These are phyloP conservation scores for Neodiprion lecontei DNA, from an alignment of 1,140 invertebrate species.

Conservation along the genomic window DNA sequence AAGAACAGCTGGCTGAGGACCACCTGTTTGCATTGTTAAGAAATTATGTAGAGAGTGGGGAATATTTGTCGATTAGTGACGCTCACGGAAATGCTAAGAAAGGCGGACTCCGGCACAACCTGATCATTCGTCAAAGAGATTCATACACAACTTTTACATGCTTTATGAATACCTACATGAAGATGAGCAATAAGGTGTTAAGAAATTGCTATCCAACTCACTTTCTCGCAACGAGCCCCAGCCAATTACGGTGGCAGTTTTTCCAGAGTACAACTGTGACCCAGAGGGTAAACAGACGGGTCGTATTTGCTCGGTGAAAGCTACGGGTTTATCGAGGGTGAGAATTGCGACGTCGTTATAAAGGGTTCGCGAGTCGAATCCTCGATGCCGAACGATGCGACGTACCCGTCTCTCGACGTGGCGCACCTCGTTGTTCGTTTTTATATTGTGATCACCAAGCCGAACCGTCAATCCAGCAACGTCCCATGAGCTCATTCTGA, in stretches of 20 bases:
- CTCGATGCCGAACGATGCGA: conserved; percentile 81
- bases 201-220: conserved; percentile 52
- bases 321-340: conserved; percentile 79
- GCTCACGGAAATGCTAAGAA: no score
- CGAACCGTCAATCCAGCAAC: conserved; percentile 81
- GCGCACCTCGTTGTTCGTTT: conserved; percentile 72
- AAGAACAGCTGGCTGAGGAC: conserved; percentile 79
- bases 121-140: no score
- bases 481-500: conserved; percentile 87
- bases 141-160: no score
- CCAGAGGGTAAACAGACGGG: conserved; percentile 82
- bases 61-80: no score
- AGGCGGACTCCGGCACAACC: no score
- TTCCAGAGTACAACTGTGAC: conserved; percentile 68
- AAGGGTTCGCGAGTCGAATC: conserved; percentile 83
- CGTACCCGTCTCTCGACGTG: conserved; percentile 81
- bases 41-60: not conserved
- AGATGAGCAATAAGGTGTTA: no score
- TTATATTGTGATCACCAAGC: conserved; percentile 84
- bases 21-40: conserved; percentile 63
- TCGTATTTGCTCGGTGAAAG: conserved; percentile 76
- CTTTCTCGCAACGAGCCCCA: conserved; percentile 85
- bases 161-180: no score
- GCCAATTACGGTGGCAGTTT: conserved; percentile 80
- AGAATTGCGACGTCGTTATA: conserved; percentile 89